These are phyloP conservation scores for Orthosia cruda DNA, from an alignment of 2,888 invertebrate species.

Conservation along the genomic window DNA sequence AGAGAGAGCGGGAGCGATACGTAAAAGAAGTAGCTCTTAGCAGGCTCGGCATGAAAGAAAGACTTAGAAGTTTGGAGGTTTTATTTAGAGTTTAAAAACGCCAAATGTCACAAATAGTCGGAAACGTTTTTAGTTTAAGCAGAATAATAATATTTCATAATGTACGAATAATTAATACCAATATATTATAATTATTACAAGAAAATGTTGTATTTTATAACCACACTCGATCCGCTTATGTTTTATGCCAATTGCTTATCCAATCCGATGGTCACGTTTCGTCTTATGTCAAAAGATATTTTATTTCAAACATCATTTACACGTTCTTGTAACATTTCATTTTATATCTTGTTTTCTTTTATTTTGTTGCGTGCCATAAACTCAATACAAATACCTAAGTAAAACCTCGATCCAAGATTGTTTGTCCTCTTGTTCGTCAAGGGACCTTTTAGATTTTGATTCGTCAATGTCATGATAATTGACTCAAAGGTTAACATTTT, in stretches of 20 bases:
- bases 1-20: not conserved
- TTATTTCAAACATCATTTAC: constrained; percentile 79
- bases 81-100: not conserved
- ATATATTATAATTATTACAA: not conserved
- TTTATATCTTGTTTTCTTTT: constrained; percentile 66
- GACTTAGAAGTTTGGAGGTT: not conserved
- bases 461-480: constrained; percentile 51
- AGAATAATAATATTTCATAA: too few species aligned
- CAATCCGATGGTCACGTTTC: constrained; percentile 72
- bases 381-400: not conserved
- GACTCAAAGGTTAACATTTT: not conserved
- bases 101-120: too few species aligned
- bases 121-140: too few species aligned
- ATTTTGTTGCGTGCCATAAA: constrained; percentile 14
- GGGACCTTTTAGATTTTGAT: constrained; percentile 15
- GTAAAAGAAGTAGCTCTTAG: not conserved
- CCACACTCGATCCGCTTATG: constrained; percentile 16
- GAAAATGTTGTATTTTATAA: not conserved
- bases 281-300: constrained; percentile 75
- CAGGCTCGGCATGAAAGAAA: not conserved
- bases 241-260: constrained; percentile 40
- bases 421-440: constrained; percentile 6
- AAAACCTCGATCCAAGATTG: constrained; percentile 7
- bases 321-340: constrained; percentile 77
- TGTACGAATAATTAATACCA: too few species aligned